phyloP scores from a whole-genome alignment of 2,888 invertebrate species.

The Punctoribates punctum region DNA sequence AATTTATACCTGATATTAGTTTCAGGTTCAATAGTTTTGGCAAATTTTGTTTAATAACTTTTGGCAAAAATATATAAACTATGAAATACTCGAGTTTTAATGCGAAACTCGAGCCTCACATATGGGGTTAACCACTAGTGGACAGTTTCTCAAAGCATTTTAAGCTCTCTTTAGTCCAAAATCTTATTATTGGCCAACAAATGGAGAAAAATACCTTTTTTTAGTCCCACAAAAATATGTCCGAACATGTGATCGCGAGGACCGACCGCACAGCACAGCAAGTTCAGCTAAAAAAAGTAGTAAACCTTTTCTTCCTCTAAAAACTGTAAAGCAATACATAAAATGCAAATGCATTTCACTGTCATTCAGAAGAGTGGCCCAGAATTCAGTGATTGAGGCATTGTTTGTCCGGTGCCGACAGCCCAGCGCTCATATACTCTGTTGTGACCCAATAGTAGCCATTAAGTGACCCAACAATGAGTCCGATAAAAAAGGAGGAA shows the following conservation, averaged over 20 bases:
- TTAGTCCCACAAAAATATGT: background rate
- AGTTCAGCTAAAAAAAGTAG: no score
- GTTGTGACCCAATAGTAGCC: background rate
- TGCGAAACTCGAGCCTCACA: no score
- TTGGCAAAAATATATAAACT: no score
- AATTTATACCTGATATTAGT: no score
- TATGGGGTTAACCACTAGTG: no score
- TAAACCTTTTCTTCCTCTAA: no score
- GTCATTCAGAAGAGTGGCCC: background rate
- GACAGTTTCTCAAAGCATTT: no score
- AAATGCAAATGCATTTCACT: background rate
- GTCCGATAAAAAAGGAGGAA: background rate
- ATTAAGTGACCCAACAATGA: background rate
- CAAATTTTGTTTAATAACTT: no score
- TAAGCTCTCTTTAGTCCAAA: no score
- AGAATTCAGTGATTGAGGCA: background rate
- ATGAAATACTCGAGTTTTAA: no score
- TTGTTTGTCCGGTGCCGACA: background rate
- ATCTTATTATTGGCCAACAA: background rate
- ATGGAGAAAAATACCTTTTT: background rate
- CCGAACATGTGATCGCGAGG: background rate
- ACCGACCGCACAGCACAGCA: no score
- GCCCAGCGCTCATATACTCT: background rate
- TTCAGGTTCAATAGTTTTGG: no score
- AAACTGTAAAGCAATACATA: background rate